A percentile compares a stretch with the other conserved stretches of the same genome.
Evolutionary conservation across 1,140 invertebrate species (phyloP).

Genomic region (Sipha flava): DNA sequence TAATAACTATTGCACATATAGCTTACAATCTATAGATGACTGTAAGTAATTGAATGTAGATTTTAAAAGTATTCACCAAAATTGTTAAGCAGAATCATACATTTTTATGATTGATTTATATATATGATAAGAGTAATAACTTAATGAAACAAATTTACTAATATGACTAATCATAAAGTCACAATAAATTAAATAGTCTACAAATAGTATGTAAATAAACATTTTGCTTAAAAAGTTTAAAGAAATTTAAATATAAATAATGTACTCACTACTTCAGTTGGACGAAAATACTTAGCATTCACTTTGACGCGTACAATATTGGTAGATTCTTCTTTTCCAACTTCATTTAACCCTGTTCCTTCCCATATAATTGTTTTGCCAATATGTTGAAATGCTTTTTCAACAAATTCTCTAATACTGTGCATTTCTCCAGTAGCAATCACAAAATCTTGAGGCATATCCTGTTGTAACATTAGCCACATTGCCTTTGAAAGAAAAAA

Average conservation of each 20-base stretch:
- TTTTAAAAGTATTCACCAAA: too few species aligned
- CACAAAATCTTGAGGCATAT: constrained; percentile 89
- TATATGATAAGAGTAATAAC: too few species aligned
- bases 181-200: too few species aligned
- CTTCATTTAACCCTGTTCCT: constrained; percentile 75
- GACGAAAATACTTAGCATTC: constrained; percentile 92
- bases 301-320: constrained; percentile 77
- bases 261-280: constrained; percentile 88
- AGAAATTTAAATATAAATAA: too few species aligned
- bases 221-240: too few species aligned
- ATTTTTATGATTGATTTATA: too few species aligned
- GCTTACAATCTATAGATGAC: too few species aligned
- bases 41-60: too few species aligned
- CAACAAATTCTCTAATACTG: constrained; percentile 94
- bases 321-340: constrained; percentile 74
- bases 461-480: constrained; percentile 99
- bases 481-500: constrained; percentile 64
- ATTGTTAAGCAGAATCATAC: too few species aligned
- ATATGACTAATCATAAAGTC: too few species aligned
- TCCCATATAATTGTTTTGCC: constrained; percentile 70
- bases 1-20: too few species aligned
- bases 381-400: constrained; percentile 76
- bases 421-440: constrained; percentile 93
- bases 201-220: not conserved
- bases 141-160: too few species aligned